Base-by-base conservation (phyloP, 2,888 invertebrate genomes). In the Stenolophus ochropezus region DNA sequence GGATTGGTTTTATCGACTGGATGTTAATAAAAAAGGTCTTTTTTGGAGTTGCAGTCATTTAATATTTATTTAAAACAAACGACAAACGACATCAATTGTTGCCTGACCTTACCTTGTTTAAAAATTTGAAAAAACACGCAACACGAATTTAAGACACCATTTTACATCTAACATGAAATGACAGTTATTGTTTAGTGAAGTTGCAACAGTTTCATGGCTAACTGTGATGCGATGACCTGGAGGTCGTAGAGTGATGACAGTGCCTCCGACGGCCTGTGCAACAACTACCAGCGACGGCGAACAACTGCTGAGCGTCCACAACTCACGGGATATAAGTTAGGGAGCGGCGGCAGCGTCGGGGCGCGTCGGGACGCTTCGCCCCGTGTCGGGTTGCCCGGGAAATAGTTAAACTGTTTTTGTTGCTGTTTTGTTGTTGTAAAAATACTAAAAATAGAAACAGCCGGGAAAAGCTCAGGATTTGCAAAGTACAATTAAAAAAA, bases 251-350 rank as follows among this genome's bases (percentile, higher is more conserved):
- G 6, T 11, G 33, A 42, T 11, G 8, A 42, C 33, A 42, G 33
- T 11, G 33, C 33, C 33, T 42, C 33, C 33, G 11, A 42, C 33
- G 33, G 33, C 33, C 33, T 42, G 33, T 42, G 33, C 4, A 42
- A 42, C 33, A 33, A 74, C 74, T 53, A 74, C 8, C 47, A 27
- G 18, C 74, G 74, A 51, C 49, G 51, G 27, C 49, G 14, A 53
- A 23, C 74, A 74, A 74, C 74, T 74, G 74, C 25, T 51, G 33
- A 42, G 33, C 33, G 33, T 42, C 33, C 33, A 42, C 33, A 42
- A 42, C 33, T 42, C 33, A 42, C 33, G n/a, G 74, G 27, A 53
- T 74, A 74, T 74, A 74, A 74, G 51, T 74, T 74, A 42, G 33
- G 51, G 16, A 74, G 23, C 49, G 51, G 74, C 74, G 74, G 51